Evolutionary conservation across 2,888 invertebrate species (phyloP), one percentile per base, ranked within the genome.

Genomic region (Andrena minutula): DNA sequence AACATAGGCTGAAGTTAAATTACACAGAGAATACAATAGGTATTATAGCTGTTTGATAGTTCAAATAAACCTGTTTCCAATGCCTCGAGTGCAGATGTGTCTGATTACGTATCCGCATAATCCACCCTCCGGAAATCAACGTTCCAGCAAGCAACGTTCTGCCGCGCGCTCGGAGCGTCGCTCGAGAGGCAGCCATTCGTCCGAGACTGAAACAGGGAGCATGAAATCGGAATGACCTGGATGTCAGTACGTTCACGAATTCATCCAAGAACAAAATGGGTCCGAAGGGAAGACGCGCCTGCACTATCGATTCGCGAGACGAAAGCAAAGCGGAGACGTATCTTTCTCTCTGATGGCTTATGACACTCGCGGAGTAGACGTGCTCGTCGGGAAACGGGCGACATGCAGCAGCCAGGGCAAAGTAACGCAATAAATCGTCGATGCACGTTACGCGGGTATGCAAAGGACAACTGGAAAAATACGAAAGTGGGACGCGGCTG

Each of bases 381-480:
- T 30, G 69, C 51, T 53, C n/a, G 47, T 28, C 56, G 47, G n/a
- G 30, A 3, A 51, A 2, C 10, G 35, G 23, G 5, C 49, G 58
- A 60, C 47, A 60, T 66, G 20, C 51, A 64, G 8, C 32, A 56
- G n/a, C 35, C n/a, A 58, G 76, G 64, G 56, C 56, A 65, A 26
- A 49, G 69, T 72, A 65, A 73, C 72, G 69, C 47, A 65, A 76
- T 76, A 75, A 83, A 80, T 80, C 58, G 64, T 41, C 20, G 58
- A 51, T 75, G 32, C 68, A 56, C 71, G 68, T 51, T 68, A n/a
- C n/a, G 1, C 2, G 10, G 28, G 7, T 6, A 41, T 35, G 68
- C 47, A 10, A 12, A 6, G 12, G 60, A 56, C 65, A 64, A 28
- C 26, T 58, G 23, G 49, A 69, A 61, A 60, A 53, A 71, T 69